phyloP scores from a whole-genome alignment of 2,888 invertebrate species.

The Anticlea derivata region DNA sequence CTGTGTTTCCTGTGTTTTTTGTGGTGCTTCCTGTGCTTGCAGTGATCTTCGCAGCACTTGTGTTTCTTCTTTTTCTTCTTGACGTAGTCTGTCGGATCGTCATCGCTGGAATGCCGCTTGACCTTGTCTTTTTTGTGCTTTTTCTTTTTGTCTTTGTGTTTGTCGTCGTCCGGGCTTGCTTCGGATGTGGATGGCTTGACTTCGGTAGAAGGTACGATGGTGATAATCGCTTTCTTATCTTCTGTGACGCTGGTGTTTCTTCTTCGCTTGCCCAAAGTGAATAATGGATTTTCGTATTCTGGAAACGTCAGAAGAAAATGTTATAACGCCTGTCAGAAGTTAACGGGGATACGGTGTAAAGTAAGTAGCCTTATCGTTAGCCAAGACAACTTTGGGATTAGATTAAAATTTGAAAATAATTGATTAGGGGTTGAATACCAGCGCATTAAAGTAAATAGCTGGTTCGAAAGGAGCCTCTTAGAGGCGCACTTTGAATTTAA shows the following conservation, averaged over 20 bases:
- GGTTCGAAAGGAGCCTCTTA: too few species aligned
- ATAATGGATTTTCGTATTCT: constrained; percentile 93
- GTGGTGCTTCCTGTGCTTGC: constrained; percentile 89
- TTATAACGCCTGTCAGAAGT: neutral
- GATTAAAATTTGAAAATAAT: too few species aligned
- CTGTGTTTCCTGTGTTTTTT: constrained; percentile 91
- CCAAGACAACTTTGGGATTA: too few species aligned
- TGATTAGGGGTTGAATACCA: too few species aligned
- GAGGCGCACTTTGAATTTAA: too few species aligned
- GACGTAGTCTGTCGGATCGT: constrained; percentile 76
- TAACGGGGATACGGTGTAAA: too few species aligned
- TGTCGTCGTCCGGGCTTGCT: constrained; percentile 59
- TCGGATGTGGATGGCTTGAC: constrained; percentile 47
- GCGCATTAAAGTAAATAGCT: too few species aligned
- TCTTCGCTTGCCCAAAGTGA: constrained; percentile 90
- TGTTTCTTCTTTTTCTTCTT: constrained; percentile 88
- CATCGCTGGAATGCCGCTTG: constrained; percentile 72
- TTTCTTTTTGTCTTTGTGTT: constrained; percentile 85
- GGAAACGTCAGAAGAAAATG: constrained; percentile 47
- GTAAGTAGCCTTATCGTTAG: too few species aligned
- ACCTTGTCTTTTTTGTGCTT: constrained; percentile 87
- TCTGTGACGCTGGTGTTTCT: constrained; percentile 87
- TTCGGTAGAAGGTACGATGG: constrained; percentile 44
- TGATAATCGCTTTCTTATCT: constrained; percentile 72
- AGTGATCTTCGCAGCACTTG: constrained; percentile 87